Evolutionary conservation across 2,113 vertebrate genomes (phyloP), one percentile per base, ranked within the genome.

Genomic region (Gobius niger): DNA sequence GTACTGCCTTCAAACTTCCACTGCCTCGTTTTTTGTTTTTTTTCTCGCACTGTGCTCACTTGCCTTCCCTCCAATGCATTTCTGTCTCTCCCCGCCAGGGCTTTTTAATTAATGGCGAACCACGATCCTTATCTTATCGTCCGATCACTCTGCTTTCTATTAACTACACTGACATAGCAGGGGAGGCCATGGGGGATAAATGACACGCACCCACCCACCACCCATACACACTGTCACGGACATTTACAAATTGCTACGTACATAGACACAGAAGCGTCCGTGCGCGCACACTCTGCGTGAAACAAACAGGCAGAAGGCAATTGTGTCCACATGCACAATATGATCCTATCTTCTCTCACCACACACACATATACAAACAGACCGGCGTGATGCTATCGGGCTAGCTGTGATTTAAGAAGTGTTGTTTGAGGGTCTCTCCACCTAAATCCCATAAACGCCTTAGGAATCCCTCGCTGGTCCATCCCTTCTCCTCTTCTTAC

Each of bases 111-210:
- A 91, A 92, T 90, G 86, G 84, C 63, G 76, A 83, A 85, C 77
- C 79, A 69, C 65, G 84, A 87, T 86, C 85, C 85, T 91, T 90
- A 91, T 92, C 90, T 93, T 91, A 91, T 92, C 90, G 82, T 76
- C 72, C 81, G 77, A 93, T 92, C 80, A 68, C 74, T 86, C 81
- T 83, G 77, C 80, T 89, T 88, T 88, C 81, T 88, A 88, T 90
- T 91, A 90, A 85, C 78, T 66, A 80, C 84, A 67, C 75, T 77
- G 81, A 79, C 66, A 74, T 80, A 70, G 85, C 68, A 77, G 81
- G 57, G 78, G 85, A 77, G 80, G 80, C 77, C 73, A 78, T 56
- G 70, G 83, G 78, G 69, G 75, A 77, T 86, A 56, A 68, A 82
- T 88, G 60, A 49, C 80, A 76, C 70, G 51, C 63, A 56, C 68